phyloP scores from a whole-genome alignment of 2,797 vertebrate genomes.

The Ceyx erithaca region DNA sequence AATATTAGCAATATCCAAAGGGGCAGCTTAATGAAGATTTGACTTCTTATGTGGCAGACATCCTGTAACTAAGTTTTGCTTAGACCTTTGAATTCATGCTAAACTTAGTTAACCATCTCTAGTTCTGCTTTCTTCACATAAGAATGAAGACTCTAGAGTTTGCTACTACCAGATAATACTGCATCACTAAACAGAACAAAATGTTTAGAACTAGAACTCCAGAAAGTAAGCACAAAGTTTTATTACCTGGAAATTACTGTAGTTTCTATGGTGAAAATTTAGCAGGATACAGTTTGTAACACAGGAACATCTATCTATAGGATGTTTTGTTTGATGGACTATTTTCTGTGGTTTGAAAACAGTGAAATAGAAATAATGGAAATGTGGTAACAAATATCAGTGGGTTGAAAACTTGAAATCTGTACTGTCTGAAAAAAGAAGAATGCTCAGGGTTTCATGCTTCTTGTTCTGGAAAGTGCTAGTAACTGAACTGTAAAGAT shows the following conservation, averaged over 20 bases:
- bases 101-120: not conserved
- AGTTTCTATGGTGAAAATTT: not conserved
- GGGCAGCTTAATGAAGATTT: not conserved
- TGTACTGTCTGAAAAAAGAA: not conserved
- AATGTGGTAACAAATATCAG: not conserved
- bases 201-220: not conserved
- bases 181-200: not conserved
- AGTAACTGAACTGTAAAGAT: not conserved
- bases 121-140: not conserved
- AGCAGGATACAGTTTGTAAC: not conserved
- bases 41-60: not conserved
- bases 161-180: not conserved
- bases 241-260: not conserved
- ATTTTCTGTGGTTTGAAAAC: slow-evolving; percentile 19
- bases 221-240: not conserved
- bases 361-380: not conserved
- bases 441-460: not conserved
- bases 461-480: not conserved
- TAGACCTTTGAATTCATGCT: not conserved
- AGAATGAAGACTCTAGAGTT: not conserved
- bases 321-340: not conserved
- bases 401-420: not conserved
- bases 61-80: not conserved
- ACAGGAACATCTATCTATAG: not conserved
- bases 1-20: not conserved